These are phyloP conservation scores for Dendrocincla tyrannina DNA, from an alignment of 2,797 vertebrate genomes.

Conservation along the genomic window DNA sequence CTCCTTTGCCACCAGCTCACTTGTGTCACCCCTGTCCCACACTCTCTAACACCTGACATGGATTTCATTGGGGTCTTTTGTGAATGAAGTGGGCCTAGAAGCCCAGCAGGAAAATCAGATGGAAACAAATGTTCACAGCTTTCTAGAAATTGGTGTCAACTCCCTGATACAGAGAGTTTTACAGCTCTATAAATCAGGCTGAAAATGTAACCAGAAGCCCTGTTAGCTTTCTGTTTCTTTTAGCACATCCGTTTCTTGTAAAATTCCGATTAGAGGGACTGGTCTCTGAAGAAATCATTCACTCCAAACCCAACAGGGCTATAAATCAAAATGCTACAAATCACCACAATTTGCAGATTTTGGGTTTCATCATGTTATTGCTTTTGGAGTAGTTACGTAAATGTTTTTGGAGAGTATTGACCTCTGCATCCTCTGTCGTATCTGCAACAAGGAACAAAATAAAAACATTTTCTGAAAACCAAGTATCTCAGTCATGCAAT, in stretches of 20 bases:
- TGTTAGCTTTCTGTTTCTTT: conserved; percentile 63
- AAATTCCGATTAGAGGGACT: conserved; percentile 47
- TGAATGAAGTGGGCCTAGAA: conserved; percentile 18
- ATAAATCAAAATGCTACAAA: conserved; percentile 66
- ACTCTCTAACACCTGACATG: neutral
- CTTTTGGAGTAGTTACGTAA: conserved; percentile 11
- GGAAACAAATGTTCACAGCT: conserved; percentile 70
- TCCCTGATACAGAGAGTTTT: conserved; percentile 70
- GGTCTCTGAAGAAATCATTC: conserved; percentile 60
- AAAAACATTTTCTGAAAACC: neutral
- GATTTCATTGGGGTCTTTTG: conserved; percentile 8
- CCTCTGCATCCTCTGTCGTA: neutral
- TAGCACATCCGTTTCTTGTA: conserved; percentile 61
- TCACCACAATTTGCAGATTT: conserved; percentile 51
- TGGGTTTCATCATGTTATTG: conserved; percentile 55
- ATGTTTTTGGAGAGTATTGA: neutral
- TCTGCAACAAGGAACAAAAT: neutral
- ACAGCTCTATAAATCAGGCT: conserved; percentile 71
- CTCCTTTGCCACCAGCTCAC: neutral
- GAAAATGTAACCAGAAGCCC: conserved; percentile 73
- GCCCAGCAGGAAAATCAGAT: conserved; percentile 47
- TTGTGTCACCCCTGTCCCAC: neutral
- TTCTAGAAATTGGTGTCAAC: conserved; percentile 65
- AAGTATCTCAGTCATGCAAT: neutral
- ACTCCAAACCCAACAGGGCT: conserved; percentile 58